Base-by-base conservation (phyloP, 1,140 invertebrate species). In the Drosophila nigromelanica region DNA sequence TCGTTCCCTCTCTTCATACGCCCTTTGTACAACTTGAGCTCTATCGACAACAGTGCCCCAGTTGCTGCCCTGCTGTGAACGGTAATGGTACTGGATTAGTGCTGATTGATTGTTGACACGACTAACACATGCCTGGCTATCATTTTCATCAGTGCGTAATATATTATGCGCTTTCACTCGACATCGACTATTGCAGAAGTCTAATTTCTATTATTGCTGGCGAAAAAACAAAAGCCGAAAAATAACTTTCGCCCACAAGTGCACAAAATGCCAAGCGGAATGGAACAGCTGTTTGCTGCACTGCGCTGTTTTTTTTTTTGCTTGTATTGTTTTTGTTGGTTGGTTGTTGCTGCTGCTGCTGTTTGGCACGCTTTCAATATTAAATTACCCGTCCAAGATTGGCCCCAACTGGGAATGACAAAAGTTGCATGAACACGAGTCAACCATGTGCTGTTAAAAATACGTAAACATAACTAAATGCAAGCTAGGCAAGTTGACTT, bases 301-400 rank as follows among this genome's bases (percentile, higher is more conserved):
- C 12, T 35, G 6, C 30, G 18, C 42, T 45, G 68, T 48, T 37
- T 55, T 18, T 37, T 55, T 18, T 39, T 55, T 39, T 77, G 56
- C 51, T 27, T 15, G 15, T 14, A 42, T 43, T 66, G 35, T 54
- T 52, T 42, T 18, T 12, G 24, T 35, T 37, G 43, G 24, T 35
- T 37, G 43, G 45, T n/a, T 66, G 35, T 14, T 51, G 18, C 5
- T 50, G 51, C 27, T 56, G 59, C 43, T 37, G 39, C 43, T 5
- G 42, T 30, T 64, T 87, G 82, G 82, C 82, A 86, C 82, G 82
- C 82, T 86, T 87, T 82, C 82, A 86, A 87, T 86, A 81, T 86
- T 61, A 76, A 87, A 86, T 86, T 86, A 76, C 82, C 33, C 66
- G 73, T 62, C 66, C 51, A 63, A 69, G 77, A 80, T 62, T 76